phyloP scores from a whole-genome alignment of 2,113 vertebrate species.

The Campylorhamphus procurvoides region DNA sequence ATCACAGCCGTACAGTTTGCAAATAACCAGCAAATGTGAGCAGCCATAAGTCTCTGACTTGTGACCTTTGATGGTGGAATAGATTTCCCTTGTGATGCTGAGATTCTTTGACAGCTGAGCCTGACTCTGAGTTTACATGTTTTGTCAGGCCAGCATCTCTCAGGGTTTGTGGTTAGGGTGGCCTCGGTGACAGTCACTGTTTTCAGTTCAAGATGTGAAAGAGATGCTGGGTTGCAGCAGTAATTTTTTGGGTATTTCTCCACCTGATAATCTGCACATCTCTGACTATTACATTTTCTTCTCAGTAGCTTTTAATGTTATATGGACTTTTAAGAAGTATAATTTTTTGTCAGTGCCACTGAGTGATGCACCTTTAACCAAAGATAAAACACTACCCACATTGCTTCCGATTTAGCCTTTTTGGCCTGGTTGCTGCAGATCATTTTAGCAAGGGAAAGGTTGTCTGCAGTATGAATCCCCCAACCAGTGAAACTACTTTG shows the following conservation, averaged over 20 bases:
- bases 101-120: conserved; percentile 73
- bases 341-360: conserved; percentile 68
- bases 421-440: conserved; percentile 56
- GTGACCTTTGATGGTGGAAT: conserved; percentile 73
- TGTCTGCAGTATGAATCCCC: conserved; percentile 71
- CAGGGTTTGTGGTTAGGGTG: conserved; percentile 52
- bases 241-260: conserved; percentile 37
- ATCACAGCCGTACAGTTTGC: conserved; percentile 53
- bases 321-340: conserved; percentile 70
- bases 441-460: conserved; percentile 69
- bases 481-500: conserved; percentile 79
- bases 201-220: conserved; percentile 56
- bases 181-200: conserved; percentile 50
- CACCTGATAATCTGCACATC: conserved; percentile 47
- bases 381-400: conserved; percentile 63
- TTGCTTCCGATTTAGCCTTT: conserved; percentile 68
- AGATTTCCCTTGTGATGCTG: conserved; percentile 69
- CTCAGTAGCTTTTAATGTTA: conserved; percentile 55
- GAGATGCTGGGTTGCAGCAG: not conserved
- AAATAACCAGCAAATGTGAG: conserved; percentile 75
- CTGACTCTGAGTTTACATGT: conserved; percentile 71
- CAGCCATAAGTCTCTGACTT: conserved; percentile 70
- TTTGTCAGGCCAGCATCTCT: conserved; percentile 69
- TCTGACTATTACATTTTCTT: conserved; percentile 61
- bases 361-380: conserved; percentile 69